Evolutionary conservation across 2,888 invertebrate species (phyloP), one percentile per base, ranked within the genome.

Genomic region (Merodon equestris): DNA sequence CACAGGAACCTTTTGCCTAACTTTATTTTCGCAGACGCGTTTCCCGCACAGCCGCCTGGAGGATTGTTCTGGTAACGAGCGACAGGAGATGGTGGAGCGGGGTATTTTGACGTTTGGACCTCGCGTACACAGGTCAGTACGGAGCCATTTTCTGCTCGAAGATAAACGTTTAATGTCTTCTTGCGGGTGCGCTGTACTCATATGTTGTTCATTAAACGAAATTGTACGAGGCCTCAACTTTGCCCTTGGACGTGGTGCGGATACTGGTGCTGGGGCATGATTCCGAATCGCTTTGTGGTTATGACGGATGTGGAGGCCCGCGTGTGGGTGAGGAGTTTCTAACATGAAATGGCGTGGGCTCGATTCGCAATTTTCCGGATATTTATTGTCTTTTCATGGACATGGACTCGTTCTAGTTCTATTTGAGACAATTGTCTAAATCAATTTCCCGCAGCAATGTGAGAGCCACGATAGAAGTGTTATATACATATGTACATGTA

Each of bases 161-260:
- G 63, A 68, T 63, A 75, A 75, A 75, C 63, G 66, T 48, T 67
- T 47, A 53, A 67, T 67, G 72, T 72, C 56, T 66, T 71, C 60
- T 66, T 67, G 72, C 51, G 61, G 61, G 50, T 67, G 76, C 66
- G 71, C 66, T 66, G 60, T 67, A 42, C 7, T 2, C 7, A 4
- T 2, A 4, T 72, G 73, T 42, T 42, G 67, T 77, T 77, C 63
- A 58, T 77, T 73, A 73, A 68, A 77, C 48, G 63, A 58, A 77
- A 67, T 77, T 73, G 73, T 68, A 77, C 60, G 61, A 10, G 45
- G 42, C 15, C 57, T 77, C 61, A 77, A 66, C 76, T 77, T 77
- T 77, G 70, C 61, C 72, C 63, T 58, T 36, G 47, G 36, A 74
- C 50, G 15, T 51, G 66, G 14, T 38, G 3, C 19, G 12, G 5